These are phyloP conservation scores for Lepidurus apus DNA, from an alignment of 1,140 invertebrate species.

Conservation along the genomic window DNA sequence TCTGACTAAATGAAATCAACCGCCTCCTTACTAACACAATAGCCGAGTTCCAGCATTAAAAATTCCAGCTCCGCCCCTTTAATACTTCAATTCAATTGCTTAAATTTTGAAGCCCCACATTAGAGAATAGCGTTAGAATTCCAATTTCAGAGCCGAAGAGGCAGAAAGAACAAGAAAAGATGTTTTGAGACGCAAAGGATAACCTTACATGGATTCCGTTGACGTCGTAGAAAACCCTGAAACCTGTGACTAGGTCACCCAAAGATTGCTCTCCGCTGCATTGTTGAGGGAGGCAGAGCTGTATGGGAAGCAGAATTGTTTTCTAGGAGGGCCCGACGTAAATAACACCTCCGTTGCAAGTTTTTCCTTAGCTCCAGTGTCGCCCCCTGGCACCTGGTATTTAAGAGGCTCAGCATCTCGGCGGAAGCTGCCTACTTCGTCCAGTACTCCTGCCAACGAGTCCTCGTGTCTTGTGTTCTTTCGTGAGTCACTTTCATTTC, in stretches of 20 bases:
- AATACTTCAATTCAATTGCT: too few relatives aligned
- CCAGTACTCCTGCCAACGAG: neutral
- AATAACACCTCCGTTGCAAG: conserved; percentile 10
- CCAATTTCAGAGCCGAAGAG: too few relatives aligned
- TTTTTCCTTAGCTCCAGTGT: neutral
- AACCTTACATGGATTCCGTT: neutral
- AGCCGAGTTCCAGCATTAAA: too few relatives aligned
- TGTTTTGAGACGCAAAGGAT: neutral
- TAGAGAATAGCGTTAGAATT: too few relatives aligned
- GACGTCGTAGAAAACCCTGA: neutral
- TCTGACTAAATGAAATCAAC: too few relatives aligned
- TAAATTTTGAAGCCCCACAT: too few relatives aligned
- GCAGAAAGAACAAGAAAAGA: neutral
- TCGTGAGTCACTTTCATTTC: neutral
- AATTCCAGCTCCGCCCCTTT: too few relatives aligned
- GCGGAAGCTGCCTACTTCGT: conserved; percentile 2
- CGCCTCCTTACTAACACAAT: too few relatives aligned
- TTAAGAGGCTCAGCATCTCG: conserved; percentile 7
- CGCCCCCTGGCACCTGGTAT: neutral
- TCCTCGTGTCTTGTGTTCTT: neutral
- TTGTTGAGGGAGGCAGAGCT: neutral
- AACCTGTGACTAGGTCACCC: neutral
- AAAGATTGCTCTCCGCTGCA: neutral
- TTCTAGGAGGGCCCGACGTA: neutral
- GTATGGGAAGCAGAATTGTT: neutral